Conservation (phyloP, 30 jellyfish, hydroid and myxozoan species). For the Phacellophora camtschatica region DNA sequence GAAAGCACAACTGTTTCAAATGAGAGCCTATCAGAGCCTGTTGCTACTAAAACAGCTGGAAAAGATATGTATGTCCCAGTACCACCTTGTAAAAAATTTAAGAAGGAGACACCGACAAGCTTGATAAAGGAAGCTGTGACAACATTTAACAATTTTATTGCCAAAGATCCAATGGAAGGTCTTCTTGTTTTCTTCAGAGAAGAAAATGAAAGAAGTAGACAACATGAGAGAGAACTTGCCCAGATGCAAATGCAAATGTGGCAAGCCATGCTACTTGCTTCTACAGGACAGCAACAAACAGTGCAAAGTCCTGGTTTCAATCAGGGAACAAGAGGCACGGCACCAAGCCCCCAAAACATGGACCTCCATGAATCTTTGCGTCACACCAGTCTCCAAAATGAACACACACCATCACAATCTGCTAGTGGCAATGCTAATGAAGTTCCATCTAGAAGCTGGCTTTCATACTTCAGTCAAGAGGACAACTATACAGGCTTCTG, state of each 20-base stretch:
- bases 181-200: neutral
- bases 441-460: too few species aligned
- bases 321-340: too few species aligned
- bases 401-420: too few species aligned
- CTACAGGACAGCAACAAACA: constrained; percentile 9
- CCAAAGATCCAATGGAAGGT: neutral
- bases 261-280: neutral
- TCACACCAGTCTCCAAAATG: too few species aligned
- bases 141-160: neutral
- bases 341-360: too few species aligned
- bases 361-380: too few species aligned
- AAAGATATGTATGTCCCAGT: neutral
- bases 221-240: neutral
- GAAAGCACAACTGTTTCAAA: neutral
- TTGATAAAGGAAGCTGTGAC: constrained; percentile 12
- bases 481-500: too few species aligned
- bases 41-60: neutral
- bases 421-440: too few species aligned
- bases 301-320: too few species aligned
- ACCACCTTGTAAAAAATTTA: neutral
- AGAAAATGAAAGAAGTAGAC: neutral
- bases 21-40: neutral
- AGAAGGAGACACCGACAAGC: neutral
- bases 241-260: constrained; percentile 4
- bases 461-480: too few species aligned